A percentile compares a stretch with the other conserved stretches of the same genome.
Evolutionary conservation across 1,140 invertebrate species (phyloP).

Genomic region (Magallana angulata): DNA sequence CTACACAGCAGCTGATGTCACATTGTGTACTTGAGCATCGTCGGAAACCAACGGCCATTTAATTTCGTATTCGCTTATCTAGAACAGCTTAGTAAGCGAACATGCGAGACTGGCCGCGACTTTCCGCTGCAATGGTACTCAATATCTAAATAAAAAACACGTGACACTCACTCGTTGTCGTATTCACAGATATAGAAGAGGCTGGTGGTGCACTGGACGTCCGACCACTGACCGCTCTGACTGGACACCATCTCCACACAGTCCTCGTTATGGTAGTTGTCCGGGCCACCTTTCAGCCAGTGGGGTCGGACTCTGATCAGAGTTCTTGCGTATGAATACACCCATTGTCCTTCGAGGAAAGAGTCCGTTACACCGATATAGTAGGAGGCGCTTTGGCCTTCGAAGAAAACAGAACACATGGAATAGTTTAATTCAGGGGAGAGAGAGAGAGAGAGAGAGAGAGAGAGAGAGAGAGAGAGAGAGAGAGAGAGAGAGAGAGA

Average conservation of each 20-base stretch:
- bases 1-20: too few species aligned
- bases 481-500: too few species aligned
- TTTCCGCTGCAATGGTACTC: too few species aligned
- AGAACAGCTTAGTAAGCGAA: too few species aligned
- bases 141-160: too few species aligned
- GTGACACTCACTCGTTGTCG: background rate
- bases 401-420: background rate
- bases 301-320: background rate
- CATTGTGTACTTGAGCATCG: too few species aligned
- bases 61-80: too few species aligned
- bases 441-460: background rate
- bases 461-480: too few species aligned
- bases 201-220: background rate
- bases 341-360: conserved; percentile 12
- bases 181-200: conserved; percentile 9
- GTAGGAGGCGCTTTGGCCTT: background rate
- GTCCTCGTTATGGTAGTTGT: background rate
- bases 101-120: too few species aligned
- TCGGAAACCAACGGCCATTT: too few species aligned
- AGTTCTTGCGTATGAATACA: background rate
- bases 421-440: background rate
- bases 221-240: background rate
- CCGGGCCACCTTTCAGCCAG: background rate
- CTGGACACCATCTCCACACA: background rate
- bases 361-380: conserved; percentile 3